Evolutionary conservation across 1,140 invertebrate genomes (phyloP).

Genomic region (Drosophila orosa): DNA sequence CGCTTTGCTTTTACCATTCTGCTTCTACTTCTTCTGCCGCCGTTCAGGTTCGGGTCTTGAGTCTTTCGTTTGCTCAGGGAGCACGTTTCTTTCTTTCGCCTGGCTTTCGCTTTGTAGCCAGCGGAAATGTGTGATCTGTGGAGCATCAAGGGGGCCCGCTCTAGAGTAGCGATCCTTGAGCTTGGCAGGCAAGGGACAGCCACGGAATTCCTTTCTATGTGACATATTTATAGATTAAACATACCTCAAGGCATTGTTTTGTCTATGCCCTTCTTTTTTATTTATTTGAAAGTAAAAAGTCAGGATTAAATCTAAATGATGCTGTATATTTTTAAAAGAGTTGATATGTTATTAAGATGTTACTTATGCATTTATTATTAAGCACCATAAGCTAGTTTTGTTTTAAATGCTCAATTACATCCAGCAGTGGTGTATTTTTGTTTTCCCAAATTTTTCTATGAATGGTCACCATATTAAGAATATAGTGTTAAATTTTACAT

Average conservation of each 20-base stretch:
- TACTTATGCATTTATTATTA: too few relatives aligned
- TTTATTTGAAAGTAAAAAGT: not conserved
- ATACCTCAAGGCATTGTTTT: not conserved
- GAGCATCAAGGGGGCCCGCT: slow-evolving; percentile 23
- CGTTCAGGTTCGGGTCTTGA: slow-evolving; percentile 67
- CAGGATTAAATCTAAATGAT: too few relatives aligned
- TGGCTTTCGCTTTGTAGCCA: slow-evolving; percentile 63
- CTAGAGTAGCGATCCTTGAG: not conserved
- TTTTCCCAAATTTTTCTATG: too few relatives aligned
- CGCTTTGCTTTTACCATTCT: slow-evolving; percentile 64
- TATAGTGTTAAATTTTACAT: too few relatives aligned
- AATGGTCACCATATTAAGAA: too few relatives aligned
- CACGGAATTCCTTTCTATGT: too few relatives aligned
- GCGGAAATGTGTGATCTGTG: slow-evolving; percentile 23
- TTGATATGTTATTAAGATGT: too few relatives aligned
- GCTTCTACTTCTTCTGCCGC: slow-evolving; percentile 64
- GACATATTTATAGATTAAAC: not conserved
- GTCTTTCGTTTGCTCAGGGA: slow-evolving; percentile 73
- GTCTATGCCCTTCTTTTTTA: not conserved
- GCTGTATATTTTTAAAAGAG: too few relatives aligned
- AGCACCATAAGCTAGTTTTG: too few relatives aligned
- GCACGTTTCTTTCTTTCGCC: slow-evolving; percentile 60
- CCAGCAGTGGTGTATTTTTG: too few relatives aligned
- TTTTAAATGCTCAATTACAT: too few relatives aligned
- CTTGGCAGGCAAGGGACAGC: not conserved